These are phyloP conservation scores for Leptinotarsa lineolata DNA, from an alignment of 1,140 invertebrate genomes.

Conservation along the genomic window DNA sequence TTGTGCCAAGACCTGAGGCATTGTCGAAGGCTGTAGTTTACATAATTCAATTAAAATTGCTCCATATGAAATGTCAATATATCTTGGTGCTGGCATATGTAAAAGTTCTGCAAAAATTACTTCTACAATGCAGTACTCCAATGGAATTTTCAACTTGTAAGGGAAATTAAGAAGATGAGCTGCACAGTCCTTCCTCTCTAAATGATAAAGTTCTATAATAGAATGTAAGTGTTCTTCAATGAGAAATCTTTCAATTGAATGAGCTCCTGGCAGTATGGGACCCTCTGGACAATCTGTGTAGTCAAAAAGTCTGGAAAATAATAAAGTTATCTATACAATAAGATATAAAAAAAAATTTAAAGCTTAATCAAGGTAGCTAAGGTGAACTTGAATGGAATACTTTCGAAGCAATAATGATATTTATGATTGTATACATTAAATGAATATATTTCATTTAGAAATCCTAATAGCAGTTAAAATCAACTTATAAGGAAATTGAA, in stretches of 20 bases:
- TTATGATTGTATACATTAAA: no score
- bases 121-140: conserved; percentile 98
- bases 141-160: conserved; percentile 90
- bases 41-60: conserved; percentile 96
- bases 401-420: no score
- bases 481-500: no score
- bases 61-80: conserved; percentile 93
- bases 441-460: no score
- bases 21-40: conserved; percentile 93
- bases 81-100: conserved; percentile 81
- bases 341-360: no score
- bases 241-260: conserved; percentile 96
- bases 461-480: no score
- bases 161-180: conserved; percentile 89
- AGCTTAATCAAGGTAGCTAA: no score
- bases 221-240: conserved; percentile 97
- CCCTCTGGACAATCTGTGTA: conserved; percentile 98
- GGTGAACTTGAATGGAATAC: no score
- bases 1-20: conserved; percentile 97
- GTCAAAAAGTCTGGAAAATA: conserved; percentile 83
- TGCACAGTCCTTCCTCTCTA: conserved; percentile 94
- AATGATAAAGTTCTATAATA: conserved; percentile 87
- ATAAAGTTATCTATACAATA: background rate
- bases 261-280: conserved; percentile 87
- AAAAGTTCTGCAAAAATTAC: conserved; percentile 95